phyloP scores from a whole-genome alignment of 30 jellyfish, hydroid and myxozoan species.

The Sanderia malayensis region DNA sequence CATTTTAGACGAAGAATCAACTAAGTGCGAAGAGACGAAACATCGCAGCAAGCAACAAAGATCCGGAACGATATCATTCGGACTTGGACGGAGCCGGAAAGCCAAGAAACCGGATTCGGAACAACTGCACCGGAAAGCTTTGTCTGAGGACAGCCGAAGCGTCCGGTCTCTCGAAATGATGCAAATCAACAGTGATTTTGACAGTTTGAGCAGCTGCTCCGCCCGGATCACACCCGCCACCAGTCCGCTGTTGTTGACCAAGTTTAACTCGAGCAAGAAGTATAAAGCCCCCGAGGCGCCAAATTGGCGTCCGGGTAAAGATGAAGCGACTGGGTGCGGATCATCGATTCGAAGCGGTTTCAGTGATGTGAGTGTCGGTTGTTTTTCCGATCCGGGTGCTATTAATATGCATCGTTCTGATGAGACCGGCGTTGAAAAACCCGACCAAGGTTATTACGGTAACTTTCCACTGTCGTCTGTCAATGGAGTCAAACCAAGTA shows the following conservation, averaged over 20 bases:
- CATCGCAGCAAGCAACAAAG: constrained; percentile 27
- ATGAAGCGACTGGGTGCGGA: neutral
- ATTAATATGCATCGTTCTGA: neutral
- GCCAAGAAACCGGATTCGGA: constrained; percentile 14
- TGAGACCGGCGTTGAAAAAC: neutral
- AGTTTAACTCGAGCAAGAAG: neutral
- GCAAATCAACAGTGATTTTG: constrained; percentile 19
- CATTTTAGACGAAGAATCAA: constrained; percentile 6
- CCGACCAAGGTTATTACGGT: neutral
- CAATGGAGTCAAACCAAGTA: neutral
- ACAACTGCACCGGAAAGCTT: neutral
- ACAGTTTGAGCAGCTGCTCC: constrained; percentile 49
- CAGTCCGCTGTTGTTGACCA: constrained; percentile 28
- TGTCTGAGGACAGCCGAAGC: constrained; percentile 44
- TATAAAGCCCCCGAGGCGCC: constrained; percentile 61
- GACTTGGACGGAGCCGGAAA: constrained; percentile 23
- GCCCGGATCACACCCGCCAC: constrained; percentile 50
- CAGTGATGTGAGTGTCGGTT: neutral
- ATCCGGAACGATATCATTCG: constrained; percentile 53
- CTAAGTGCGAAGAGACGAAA: constrained; percentile 16
- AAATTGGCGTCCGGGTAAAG: neutral
- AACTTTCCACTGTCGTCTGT: neutral
- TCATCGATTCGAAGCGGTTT: constrained; percentile 1
- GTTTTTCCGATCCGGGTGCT: neutral
- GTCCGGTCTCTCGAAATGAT: constrained; percentile 29